A percentile compares a stretch with the other conserved stretches of the same genome.
Conservation (phyloP, 1,140 invertebrate species). For the Drosophila serrata region DNA sequence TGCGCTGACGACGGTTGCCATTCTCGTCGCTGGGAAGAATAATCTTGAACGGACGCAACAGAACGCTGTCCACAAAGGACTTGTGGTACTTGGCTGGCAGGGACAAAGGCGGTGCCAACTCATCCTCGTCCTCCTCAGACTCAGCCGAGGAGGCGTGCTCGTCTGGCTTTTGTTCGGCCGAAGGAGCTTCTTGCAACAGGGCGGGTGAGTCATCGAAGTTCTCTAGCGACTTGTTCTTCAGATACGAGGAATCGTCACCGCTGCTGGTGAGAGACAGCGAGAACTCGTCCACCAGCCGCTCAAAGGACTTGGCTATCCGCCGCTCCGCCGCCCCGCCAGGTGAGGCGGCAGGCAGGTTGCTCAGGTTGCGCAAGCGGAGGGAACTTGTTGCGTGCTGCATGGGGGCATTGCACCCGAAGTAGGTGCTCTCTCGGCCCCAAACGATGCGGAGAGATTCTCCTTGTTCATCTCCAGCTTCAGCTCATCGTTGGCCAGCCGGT, state of each 20-base stretch:
- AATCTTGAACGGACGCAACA: slow-evolving; percentile 80
- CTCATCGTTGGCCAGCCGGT: slow-evolving; percentile 91
- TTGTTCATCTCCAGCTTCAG: slow-evolving; percentile 81
- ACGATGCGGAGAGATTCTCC: slow-evolving; percentile 60
- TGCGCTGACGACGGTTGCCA: slow-evolving; percentile 68
- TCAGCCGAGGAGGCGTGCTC: slow-evolving; percentile 79
- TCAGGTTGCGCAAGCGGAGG: slow-evolving; percentile 52
- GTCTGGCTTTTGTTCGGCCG: slow-evolving; percentile 38
- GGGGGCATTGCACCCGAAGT: slow-evolving; percentile 64
- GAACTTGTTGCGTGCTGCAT: slow-evolving; percentile 76
- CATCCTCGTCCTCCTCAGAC: slow-evolving; percentile 52
- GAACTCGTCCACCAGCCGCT: slow-evolving; percentile 82
- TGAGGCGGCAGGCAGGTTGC: slow-evolving; percentile 31
- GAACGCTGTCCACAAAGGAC: slow-evolving; percentile 79
- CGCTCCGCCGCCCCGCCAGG: slow-evolving; percentile 41
- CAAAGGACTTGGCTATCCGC: slow-evolving; percentile 85
- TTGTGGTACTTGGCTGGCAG: slow-evolving; percentile 74
- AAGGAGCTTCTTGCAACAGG: slow-evolving; percentile 27
- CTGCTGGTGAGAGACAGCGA: slow-evolving; percentile 75
- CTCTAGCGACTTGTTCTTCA: slow-evolving; percentile 85
- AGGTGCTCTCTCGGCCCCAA: slow-evolving; percentile 18
- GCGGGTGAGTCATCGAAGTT: slow-evolving; percentile 81
- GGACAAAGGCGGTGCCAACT: slow-evolving; percentile 39
- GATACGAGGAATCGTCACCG: slow-evolving; percentile 81
- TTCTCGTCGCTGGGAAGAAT: slow-evolving; percentile 78